phyloP scores from a whole-genome alignment of 92 coral and sea anemone genomes.

The Paramuricea clavata region DNA sequence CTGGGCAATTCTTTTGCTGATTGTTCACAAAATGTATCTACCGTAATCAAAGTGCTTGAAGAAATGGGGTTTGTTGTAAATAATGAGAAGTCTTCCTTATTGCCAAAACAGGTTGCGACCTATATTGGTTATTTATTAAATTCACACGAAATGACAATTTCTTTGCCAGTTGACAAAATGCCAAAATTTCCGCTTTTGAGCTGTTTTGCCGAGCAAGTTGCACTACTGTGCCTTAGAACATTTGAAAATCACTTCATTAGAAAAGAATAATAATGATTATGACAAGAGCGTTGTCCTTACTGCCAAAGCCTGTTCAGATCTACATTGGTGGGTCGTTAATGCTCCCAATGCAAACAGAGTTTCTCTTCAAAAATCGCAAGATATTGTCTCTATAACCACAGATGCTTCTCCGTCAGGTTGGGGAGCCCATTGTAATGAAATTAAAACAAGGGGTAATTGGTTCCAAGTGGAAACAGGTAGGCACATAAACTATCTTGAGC shows the following conservation, averaged over 20 bases:
- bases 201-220: not conserved
- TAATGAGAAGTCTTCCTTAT: not conserved
- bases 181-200: not conserved
- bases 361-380: not conserved
- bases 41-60: not conserved
- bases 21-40: not conserved
- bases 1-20: not conserved
- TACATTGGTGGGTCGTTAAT: not conserved
- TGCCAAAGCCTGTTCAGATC: not conserved
- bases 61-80: not conserved
- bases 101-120: not conserved
- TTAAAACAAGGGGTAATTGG: not conserved
- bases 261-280: not conserved
- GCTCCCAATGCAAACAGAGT: not conserved
- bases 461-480: not conserved
- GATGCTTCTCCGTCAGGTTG: not conserved
- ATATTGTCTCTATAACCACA: too few relatives aligned
- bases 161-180: not conserved
- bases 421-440: not conserved
- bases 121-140: not conserved
- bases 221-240: not conserved
- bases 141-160: not conserved
- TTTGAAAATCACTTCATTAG: not conserved
- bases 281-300: not conserved
- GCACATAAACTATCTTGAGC: constrained; percentile 10